These are phyloP conservation scores for Nymphalis c-album DNA, from an alignment of 2,888 invertebrate species.

Conservation along the genomic window DNA sequence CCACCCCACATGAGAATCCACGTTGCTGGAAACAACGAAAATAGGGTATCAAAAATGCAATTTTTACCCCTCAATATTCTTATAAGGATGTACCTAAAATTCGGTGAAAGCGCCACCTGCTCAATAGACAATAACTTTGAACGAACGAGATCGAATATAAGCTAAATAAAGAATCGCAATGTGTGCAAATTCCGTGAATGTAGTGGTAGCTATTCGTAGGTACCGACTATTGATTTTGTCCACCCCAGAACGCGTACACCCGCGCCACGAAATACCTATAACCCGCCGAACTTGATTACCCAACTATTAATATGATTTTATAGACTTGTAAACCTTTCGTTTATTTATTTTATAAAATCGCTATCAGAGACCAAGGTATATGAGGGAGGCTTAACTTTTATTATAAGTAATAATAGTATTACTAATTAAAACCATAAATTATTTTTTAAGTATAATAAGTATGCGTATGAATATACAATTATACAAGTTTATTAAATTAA, in stretches of 20 bases:
- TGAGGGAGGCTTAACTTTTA: no score
- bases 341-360: background rate
- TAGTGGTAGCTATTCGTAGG: conserved; percentile 71
- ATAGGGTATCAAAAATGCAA: conserved; percentile 25
- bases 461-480: no score
- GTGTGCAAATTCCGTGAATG: conserved; percentile 71
- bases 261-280: conserved; percentile 44
- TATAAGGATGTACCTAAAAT: conserved; percentile 27
- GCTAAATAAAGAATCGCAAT: conserved; percentile 71
- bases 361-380: no score
- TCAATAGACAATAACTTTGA: conserved; percentile 59
- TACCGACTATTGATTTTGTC: conserved; percentile 79
- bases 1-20: conserved; percentile 19
- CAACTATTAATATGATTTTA: conserved; percentile 68
- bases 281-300: conserved; percentile 60
- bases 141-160: conserved; percentile 58
- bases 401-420: no score
- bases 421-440: no score
- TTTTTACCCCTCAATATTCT: conserved; percentile 32
- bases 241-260: conserved; percentile 69
- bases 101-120: conserved; percentile 61
- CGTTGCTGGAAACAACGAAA: conserved; percentile 21
- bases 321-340: conserved; percentile 47
- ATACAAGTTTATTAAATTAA: no score
- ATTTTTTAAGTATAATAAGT: no score